phyloP scores from a whole-genome alignment of 2,888 invertebrate species.

The Pandemis corylana region DNA sequence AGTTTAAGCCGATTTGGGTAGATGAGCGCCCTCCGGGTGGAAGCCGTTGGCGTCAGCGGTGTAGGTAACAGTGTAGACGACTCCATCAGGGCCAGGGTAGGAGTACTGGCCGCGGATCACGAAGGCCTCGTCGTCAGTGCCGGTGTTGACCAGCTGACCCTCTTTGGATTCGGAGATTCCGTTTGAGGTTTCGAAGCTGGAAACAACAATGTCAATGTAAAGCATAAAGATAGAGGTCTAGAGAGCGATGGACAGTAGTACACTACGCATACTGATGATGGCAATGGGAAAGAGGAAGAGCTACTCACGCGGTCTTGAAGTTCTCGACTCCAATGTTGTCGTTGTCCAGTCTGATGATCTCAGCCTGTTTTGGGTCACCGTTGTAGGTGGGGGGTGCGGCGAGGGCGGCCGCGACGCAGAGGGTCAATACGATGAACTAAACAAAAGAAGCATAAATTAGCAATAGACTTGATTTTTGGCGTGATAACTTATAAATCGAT shows the following conservation, averaged over 20 bases:
- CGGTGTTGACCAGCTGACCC: slow-evolving; percentile 72
- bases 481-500: no score
- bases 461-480: no score
- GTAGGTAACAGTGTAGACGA: slow-evolving; percentile 76
- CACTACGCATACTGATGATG: no score
- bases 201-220: slow-evolving; percentile 16
- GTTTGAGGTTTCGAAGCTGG: slow-evolving; percentile 69
- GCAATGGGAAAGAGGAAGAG: neutral
- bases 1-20: slow-evolving; percentile 52
- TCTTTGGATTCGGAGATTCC: slow-evolving; percentile 61
- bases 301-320: slow-evolving; percentile 60
- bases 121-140: slow-evolving; percentile 73
- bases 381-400: slow-evolving; percentile 53
- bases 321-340: slow-evolving; percentile 70
- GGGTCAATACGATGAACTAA: slow-evolving; percentile 68
- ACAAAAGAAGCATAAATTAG: neutral
- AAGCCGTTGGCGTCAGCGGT: slow-evolving; percentile 82
- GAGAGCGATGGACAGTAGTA: no score
- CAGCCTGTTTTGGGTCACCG: slow-evolving; percentile 52
- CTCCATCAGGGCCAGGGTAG: slow-evolving; percentile 77
- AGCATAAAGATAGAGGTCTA: no score
- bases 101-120: slow-evolving; percentile 78
- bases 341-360: slow-evolving; percentile 43
- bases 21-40: slow-evolving; percentile 70
- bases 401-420: slow-evolving; percentile 63